Evolutionary conservation across 2,113 vertebrate species (phyloP).

Genomic region (Todiramphus chloris): DNA sequence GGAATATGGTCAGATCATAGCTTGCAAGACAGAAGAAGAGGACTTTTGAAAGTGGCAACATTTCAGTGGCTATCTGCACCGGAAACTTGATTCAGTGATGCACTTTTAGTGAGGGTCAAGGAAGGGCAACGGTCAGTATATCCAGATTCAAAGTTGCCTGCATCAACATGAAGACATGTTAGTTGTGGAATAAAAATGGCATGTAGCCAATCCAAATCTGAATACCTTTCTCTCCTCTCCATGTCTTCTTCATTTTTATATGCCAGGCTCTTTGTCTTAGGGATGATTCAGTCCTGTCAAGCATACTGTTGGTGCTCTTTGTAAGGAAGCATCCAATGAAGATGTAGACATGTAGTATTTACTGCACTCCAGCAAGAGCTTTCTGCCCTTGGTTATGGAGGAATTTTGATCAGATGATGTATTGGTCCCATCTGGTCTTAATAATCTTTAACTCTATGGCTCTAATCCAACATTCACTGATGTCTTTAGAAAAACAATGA

Average conservation of each 20-base stretch:
- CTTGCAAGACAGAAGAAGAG: not conserved
- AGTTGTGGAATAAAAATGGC: not conserved
- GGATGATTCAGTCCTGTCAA: not conserved
- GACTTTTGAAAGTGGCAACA: not conserved
- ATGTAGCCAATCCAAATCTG: not conserved
- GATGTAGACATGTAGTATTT: not conserved
- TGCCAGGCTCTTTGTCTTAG: not conserved
- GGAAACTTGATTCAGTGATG: not conserved
- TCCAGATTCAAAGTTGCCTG: not conserved
- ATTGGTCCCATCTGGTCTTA: not conserved
- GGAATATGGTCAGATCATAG: not conserved
- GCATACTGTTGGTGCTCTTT: not conserved
- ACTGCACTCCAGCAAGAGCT: not conserved
- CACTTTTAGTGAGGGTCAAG: not conserved
- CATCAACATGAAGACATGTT: not conserved
- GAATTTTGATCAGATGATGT: not conserved
- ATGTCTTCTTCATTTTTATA: not conserved
- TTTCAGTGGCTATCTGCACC: not conserved
- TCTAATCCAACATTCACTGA: not conserved
- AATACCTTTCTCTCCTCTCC: not conserved
- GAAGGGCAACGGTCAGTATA: not conserved
- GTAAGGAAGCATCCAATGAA: not conserved
- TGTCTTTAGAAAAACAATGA: conserved; percentile 14
- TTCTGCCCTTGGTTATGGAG: not conserved
- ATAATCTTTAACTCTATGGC: conserved; percentile 15